A percentile compares a stretch with the other conserved stretches of the same genome.
phyloP scores from a whole-genome alignment of 2,113 vertebrate species.

The Natator depressus region DNA sequence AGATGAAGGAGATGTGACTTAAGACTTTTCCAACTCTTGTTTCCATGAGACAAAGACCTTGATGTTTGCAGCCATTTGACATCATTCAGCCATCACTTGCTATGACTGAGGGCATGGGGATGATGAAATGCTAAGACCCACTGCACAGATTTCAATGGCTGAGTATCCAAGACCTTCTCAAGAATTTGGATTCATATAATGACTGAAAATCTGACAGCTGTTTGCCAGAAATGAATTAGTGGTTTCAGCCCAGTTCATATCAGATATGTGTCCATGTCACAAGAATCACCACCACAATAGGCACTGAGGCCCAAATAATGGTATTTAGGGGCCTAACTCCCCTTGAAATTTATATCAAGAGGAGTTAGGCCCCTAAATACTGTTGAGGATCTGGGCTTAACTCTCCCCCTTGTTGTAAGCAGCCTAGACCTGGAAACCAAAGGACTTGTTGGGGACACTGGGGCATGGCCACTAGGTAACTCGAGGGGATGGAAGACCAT shows the following conservation, averaged over 20 bases:
- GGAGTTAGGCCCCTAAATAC: too few species aligned
- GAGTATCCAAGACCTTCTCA: not conserved
- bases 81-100: not conserved
- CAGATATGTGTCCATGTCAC: too few species aligned
- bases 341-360: too few species aligned
- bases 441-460: not conserved
- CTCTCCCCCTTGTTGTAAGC: too few species aligned
- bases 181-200: not conserved
- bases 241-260: not conserved
- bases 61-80: not conserved
- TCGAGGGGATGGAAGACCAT: too few species aligned
- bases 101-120: not conserved
- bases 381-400: too few species aligned
- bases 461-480: too few species aligned
- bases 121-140: not conserved
- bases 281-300: not conserved
- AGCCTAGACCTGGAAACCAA: not conserved
- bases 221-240: not conserved
- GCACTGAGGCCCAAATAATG: not conserved
- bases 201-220: not conserved
- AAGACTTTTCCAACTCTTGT: not conserved
- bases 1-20: not conserved
- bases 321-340: too few species aligned
- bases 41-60: not conserved
- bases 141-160: not conserved